Evolutionary conservation across 2,888 invertebrate species (phyloP).

Genomic region (Dorcus parallelipipedus): DNA sequence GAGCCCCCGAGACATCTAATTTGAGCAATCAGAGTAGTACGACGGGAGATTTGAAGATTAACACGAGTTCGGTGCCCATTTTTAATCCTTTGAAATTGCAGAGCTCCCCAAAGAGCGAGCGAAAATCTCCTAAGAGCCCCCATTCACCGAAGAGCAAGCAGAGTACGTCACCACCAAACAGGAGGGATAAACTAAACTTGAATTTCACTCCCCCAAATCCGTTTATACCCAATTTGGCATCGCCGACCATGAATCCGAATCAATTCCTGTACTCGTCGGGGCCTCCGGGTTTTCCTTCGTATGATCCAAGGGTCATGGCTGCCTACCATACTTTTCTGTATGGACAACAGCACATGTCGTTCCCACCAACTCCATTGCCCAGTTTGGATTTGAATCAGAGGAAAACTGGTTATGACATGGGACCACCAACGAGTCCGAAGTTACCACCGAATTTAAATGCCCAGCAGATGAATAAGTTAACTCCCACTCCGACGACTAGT

Average conservation of each 20-base stretch:
- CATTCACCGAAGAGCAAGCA: conserved; percentile 39
- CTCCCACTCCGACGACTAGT: conserved; percentile 3
- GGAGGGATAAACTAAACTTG: conserved; percentile 38
- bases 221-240: conserved; percentile 45
- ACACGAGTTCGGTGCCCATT: conserved; percentile 48
- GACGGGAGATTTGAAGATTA: conserved; percentile 39
- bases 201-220: conserved; percentile 49
- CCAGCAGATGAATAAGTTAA: neutral
- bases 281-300: conserved; percentile 42
- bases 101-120: conserved; percentile 40
- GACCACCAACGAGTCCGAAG: conserved; percentile 22
- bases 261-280: conserved; percentile 42
- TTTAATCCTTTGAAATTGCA: conserved; percentile 48
- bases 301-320: conserved; percentile 46
- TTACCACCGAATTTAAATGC: conserved; percentile 6
- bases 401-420: conserved; percentile 28
- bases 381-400: conserved; percentile 30
- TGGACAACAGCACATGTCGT: conserved; percentile 32
- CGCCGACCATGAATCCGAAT: conserved; percentile 45
- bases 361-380: conserved; percentile 30
- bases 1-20: conserved; percentile 43
- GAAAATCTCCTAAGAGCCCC: conserved; percentile 44
- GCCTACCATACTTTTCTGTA: conserved; percentile 43
- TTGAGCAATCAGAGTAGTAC: conserved; percentile 29
- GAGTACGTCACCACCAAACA: conserved; percentile 25